Base-by-base conservation (phyloP, 92 coral and sea anemone genomes). In the Palythoa grandis region DNA sequence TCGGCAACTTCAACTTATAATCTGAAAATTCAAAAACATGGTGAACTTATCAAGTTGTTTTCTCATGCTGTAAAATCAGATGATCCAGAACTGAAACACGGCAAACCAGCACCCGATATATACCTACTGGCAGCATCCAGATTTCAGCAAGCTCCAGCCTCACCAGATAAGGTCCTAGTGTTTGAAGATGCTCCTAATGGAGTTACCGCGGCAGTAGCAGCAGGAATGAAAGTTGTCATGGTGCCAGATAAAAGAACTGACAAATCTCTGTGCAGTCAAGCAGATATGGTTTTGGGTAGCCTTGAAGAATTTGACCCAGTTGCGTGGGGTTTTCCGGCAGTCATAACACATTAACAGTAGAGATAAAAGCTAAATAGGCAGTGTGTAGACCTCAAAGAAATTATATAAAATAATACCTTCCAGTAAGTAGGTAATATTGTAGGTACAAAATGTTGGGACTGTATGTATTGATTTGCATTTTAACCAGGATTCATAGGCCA, bases 101-200 rank as follows among this genome's bases (percentile, higher is more conserved):
- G 94, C 17, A 96, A 96, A 82, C 99, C 99, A 19, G 92, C 93
- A 24, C 99, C 99, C 10, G 99, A 96, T 56, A 95, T 95, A 52
- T 96, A 91, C 58, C 90, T 86, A 48, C 80, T 96, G 23, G 94
- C 99, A 20, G 93, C 98, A 61, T 86, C 93, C 50, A 90, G 99
- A 83, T 96, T 96, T 86, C 60, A 88, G 23, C 12, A 23, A 6
- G 87, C 86, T 16, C 97, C 99, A 5, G 38, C 90, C 47, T 91
- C 94, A 87, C 87, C 96, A n/a, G 89, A 83, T 52, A 90, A 90
- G 86, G 97, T 96, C 29, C 91, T 96, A 29, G 98, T 96, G 23
- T 93, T 96, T 74, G 99, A 96, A 68, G 99, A 96, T 77, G 98
- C 99, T 57, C 99, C 99, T 12, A 95, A 96, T 88, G 99, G 99